phyloP scores from a whole-genome alignment of 2,888 invertebrate genomes.

The Leucophora obtusa region DNA sequence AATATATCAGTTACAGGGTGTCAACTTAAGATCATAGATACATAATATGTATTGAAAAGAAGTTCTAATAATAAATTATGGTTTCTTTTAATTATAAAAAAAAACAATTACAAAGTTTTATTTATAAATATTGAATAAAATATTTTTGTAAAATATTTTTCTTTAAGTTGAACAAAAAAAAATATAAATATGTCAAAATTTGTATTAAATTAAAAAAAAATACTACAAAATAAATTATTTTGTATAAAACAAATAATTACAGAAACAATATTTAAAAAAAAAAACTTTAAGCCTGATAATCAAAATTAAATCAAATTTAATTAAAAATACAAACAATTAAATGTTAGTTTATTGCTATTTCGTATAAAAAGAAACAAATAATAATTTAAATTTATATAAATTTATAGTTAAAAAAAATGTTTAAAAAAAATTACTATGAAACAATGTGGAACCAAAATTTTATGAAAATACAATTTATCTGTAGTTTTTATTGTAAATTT shows the following conservation, averaged over 20 bases:
- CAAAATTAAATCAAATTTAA: slow-evolving; percentile 76
- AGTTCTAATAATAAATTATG: slow-evolving; percentile 1
- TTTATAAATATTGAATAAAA: slow-evolving; percentile 24
- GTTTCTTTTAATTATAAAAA: slow-evolving; percentile 27
- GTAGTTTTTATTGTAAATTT: slow-evolving; percentile 48
- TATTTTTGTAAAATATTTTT: slow-evolving; percentile 53
- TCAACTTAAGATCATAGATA: not conserved
- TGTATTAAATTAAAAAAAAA: slow-evolving; percentile 3
- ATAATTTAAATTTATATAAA: not conserved
- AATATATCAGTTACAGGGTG: not conserved
- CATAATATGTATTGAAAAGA: not conserved
- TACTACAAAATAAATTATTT: not conserved
- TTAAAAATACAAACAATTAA: slow-evolving; percentile 53
- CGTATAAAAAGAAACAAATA: not conserved
- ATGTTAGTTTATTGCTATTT: slow-evolving; percentile 7
- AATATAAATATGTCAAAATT: slow-evolving; percentile 3
- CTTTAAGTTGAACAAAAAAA: slow-evolving; percentile 5
- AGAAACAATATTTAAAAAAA: slow-evolving; percentile 15
- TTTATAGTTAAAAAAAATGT: not conserved
- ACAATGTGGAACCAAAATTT: slow-evolving; percentile 61
- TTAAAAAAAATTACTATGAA: slow-evolving; percentile 54
- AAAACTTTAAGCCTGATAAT: slow-evolving; percentile 73
- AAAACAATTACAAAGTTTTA: slow-evolving; percentile 30
- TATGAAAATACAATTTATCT: slow-evolving; percentile 52
- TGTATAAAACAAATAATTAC: not conserved